A percentile compares a stretch with the other conserved stretches of the same genome.
Evolutionary conservation across 2,888 invertebrate genomes (phyloP).

Genomic region (Drosophila nr. perissopoda): DNA sequence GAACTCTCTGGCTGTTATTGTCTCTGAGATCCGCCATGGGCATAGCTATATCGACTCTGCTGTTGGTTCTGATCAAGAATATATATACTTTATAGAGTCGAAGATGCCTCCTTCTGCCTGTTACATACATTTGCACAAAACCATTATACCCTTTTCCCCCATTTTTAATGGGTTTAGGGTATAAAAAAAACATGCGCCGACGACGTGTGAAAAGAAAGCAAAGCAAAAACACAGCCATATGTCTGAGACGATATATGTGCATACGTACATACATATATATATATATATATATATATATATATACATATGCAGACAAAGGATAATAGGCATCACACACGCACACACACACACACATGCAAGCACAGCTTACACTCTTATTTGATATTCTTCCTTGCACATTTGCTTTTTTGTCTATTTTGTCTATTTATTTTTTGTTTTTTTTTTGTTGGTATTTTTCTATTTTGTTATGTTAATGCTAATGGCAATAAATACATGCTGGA

Average conservation of each 20-base stretch:
- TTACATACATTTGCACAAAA: too few relatives aligned
- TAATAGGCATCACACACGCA: constrained; percentile 24
- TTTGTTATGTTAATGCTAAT: constrained; percentile 11
- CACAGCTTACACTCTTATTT: neutral
- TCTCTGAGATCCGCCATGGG: too few relatives aligned
- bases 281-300: constrained; percentile 16
- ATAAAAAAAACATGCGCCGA: constrained; percentile 69
- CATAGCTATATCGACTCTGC: too few relatives aligned
- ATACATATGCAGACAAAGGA: constrained; percentile 28
- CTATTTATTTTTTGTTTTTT: constrained; percentile 8
- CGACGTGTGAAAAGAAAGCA: constrained; percentile 47
- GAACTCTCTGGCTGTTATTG: too few relatives aligned
- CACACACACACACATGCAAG: neutral
- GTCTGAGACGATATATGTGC: neutral
- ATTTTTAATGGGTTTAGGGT: neutral
- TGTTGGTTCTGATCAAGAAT: too few relatives aligned
- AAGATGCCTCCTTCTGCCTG: too few relatives aligned
- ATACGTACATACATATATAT: constrained; percentile 1
- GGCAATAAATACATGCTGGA: constrained; percentile 16
- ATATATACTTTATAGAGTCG: too few relatives aligned
- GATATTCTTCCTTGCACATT: neutral
- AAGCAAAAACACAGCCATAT: constrained; percentile 6
- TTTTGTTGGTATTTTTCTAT: constrained; percentile 20
- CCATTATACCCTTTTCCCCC: too few relatives aligned
- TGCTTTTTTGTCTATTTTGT: constrained; percentile 8